Evolutionary conservation across 2,797 vertebrate genomes (phyloP).

Genomic region (Acrossocheilus fasciatus): DNA sequence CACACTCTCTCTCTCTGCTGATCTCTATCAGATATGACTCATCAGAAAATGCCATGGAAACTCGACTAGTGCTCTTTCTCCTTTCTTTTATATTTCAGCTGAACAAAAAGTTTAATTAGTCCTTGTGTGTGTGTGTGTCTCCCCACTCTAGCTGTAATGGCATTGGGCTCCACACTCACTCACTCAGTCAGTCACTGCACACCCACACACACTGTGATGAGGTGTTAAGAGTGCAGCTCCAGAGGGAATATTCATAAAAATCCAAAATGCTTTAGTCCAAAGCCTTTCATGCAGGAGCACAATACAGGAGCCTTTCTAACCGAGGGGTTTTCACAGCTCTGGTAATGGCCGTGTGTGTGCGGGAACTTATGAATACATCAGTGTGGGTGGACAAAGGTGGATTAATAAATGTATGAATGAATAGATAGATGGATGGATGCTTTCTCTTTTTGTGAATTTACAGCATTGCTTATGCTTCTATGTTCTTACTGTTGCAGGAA

Average conservation of each 20-base stretch:
- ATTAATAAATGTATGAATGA: slow-evolving; percentile 20
- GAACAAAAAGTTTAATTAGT: slow-evolving; percentile 58
- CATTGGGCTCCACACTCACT: slow-evolving; percentile 41
- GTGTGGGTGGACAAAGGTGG: slow-evolving; percentile 30
- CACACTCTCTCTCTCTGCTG: not conserved
- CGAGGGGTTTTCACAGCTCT: slow-evolving; percentile 4
- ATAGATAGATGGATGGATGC: not conserved
- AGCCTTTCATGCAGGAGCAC: slow-evolving; percentile 49
- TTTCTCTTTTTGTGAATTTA: not conserved
- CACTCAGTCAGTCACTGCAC: slow-evolving; percentile 36
- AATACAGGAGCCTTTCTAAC: slow-evolving; percentile 44
- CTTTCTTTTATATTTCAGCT: slow-evolving; percentile 50
- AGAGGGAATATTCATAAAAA: slow-evolving; percentile 54
- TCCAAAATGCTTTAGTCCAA: slow-evolving; percentile 54
- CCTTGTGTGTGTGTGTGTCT: slow-evolving; percentile 27
- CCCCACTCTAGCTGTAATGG: slow-evolving; percentile 39
- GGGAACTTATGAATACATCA: slow-evolving; percentile 34
- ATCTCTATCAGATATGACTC: slow-evolving; percentile 47
- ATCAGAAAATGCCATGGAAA: slow-evolving; percentile 49
- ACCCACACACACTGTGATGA: slow-evolving; percentile 34
- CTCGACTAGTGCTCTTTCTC: slow-evolving; percentile 16
- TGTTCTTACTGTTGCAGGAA: not conserved
- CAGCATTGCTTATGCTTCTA: not conserved
- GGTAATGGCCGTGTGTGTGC: slow-evolving; percentile 33
- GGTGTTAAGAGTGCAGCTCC: slow-evolving; percentile 65